Base-by-base conservation (phyloP, 2,888 invertebrate genomes). In the Bimastos eiseni region DNA sequence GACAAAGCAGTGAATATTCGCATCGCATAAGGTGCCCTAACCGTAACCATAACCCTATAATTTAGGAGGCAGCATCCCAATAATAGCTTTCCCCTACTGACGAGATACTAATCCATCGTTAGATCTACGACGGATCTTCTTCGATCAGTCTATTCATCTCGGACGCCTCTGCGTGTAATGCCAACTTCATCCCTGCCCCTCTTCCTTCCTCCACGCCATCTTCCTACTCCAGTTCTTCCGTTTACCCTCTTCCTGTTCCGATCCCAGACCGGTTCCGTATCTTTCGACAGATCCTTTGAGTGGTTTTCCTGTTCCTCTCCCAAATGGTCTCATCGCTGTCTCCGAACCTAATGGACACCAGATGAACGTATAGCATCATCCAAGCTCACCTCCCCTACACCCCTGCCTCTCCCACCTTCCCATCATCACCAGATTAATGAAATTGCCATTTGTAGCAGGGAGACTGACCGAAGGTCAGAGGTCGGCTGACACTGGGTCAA, bases 281-380 rank as follows among this genome's bases (percentile, higher is more conserved):
- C 70, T 70, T 70, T 70, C 70, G n/a, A 70, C 70, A 70, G 70
- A 70, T 70, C n/a, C 70, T 70, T 70, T 70, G 70, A 70, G 70
- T 70, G n/a, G 70, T 70, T n/a, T 70, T n/a, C 70, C 70, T 30
- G 8, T 70, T 70, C 2, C 70, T 70, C 13, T 70, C 70, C 70
- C 70, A 30, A 70, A 70, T 13, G 30, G n/a, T 17, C 70, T 70
- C n/a, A 3, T 70, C 70, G 70, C 70, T 70, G 30, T 30, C 30
- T 70, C 30, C 6, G 70, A 11, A 70, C n/a, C n/a, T 70, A 70
- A 70, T 70, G 70, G n/a, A n/a, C 30, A 70, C 70, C 70, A 70
- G 70, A 70, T 70, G 70, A 70, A n/a, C n/a, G 19, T n/a, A n/a
- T n/a, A 70, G 70, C 70, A 70, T 70, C 70, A 70, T 70, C 70